Conservation (phyloP, 2,113 vertebrate species). For the Redunca redunca region DNA sequence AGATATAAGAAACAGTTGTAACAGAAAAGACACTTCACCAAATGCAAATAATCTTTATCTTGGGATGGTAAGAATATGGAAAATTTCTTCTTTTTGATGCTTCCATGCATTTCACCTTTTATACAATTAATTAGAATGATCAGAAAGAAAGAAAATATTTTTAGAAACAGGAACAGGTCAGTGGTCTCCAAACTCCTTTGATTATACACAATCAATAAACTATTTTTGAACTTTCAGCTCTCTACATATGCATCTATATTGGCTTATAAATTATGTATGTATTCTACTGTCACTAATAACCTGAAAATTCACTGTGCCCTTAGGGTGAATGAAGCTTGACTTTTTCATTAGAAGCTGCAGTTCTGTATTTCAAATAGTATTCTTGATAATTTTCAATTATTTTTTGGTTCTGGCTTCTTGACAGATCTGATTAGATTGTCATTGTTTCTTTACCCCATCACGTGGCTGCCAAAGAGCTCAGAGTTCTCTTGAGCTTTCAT, state of each 20-base stretch:
- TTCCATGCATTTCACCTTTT: conserved; percentile 37
- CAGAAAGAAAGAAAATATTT: neutral
- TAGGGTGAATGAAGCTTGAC: neutral
- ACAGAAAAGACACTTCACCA: neutral
- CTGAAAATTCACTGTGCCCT: neutral
- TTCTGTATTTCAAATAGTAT: conserved; percentile 25
- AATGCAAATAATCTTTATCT: neutral
- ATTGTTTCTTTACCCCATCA: neutral
- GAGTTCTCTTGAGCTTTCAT: conserved; percentile 8
- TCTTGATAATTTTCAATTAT: neutral
- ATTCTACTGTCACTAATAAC: neutral
- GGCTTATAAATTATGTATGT: conserved; percentile 2
- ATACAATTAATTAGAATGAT: neutral
- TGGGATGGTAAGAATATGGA: neutral
- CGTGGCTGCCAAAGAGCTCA: neutral
- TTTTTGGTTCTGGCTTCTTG: neutral
- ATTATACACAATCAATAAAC: neutral
- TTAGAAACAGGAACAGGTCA: conserved; percentile 5
- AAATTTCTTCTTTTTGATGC: neutral
- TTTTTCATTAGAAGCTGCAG: conserved; percentile 12
- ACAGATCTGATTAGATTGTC: neutral
- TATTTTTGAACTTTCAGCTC: neutral
- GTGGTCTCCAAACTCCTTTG: neutral
- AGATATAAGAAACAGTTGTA: neutral
- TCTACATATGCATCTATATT: neutral